Conservation (phyloP, 2,888 invertebrate species). For the Portevinia maculata region DNA sequence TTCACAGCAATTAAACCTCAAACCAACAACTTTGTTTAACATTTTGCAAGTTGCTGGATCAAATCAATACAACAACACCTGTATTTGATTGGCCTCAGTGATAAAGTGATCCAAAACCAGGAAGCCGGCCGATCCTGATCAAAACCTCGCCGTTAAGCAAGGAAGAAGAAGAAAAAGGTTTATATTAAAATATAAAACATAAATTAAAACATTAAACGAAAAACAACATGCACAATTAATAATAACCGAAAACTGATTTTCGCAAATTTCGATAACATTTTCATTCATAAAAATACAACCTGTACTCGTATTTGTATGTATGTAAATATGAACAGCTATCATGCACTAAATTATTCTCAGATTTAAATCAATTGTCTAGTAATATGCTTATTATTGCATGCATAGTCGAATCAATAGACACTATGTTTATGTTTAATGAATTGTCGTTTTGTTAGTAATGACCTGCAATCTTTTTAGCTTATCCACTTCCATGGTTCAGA, state of each 20-base stretch:
- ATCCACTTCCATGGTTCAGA: conserved; percentile 96
- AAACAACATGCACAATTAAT: conserved; percentile 4
- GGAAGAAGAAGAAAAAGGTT: no score
- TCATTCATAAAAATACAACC: conserved; percentile 55
- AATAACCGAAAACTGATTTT: conserved; percentile 1
- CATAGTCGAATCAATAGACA: conserved; percentile 54
- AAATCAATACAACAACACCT: no score
- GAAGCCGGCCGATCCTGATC: no score
- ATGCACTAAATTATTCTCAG: conserved; percentile 45
- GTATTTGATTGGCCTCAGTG: no score
- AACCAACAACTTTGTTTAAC: no score
- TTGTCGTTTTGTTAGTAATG: conserved; percentile 84
- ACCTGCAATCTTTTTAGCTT: conserved; percentile 80
- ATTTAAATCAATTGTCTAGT: conserved; percentile 71
- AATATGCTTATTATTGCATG: conserved; percentile 62
- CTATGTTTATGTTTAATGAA: conserved; percentile 70
- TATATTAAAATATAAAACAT: no score
- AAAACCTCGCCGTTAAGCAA: no score
- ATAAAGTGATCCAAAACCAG: no score
- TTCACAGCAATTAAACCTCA: no score
- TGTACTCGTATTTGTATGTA: background rate
- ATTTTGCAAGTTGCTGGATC: no score
- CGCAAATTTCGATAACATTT: conserved; percentile 12
- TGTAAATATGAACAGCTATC: conserved; percentile 29
- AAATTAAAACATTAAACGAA: conserved; percentile 15